Evolutionary conservation across 2,797 vertebrate species (phyloP), one percentile per base, ranked within the genome.

Genomic region (Arrhamphus sclerolepis): DNA sequence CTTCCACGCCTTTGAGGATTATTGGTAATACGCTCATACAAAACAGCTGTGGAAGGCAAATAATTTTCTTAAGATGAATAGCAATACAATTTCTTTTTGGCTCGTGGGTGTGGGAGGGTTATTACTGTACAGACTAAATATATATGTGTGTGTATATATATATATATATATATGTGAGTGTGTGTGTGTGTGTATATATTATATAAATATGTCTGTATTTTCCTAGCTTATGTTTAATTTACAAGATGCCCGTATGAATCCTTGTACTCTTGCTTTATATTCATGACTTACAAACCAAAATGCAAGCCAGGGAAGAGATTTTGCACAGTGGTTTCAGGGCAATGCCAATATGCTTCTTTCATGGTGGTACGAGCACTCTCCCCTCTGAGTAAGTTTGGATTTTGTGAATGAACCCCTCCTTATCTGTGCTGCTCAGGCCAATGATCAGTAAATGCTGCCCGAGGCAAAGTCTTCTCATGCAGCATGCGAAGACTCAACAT

Each of bases 11-110:
- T 80, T 62, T 63, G 77, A 79, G 70, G 82, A 85, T 84, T 82
- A 85, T 81, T 80, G 79, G 47, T 73, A 83, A 74, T 75, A 39
- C 17, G 34, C 67, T 79, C 42, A 41, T 31, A 78, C 52, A 71
- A 78, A 73, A 78, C 68, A 81, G 60, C 76, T 71, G 47, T 29
- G 65, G 73, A 78, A 77, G 65, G 77, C 78, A 86, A 85, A 85
- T 84, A 74, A 85, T 86, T 86, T 70, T 89, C 83, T 87, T 79
- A 79, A 77, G 80, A 72, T 83, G 81, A 83, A 85, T 78, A 83
- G 84, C 70, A 84, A 83, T 81, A 55, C 49, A 34, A 51, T 75
- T 59, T 74, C 75, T 74, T 79, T 53, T 24, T 13, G 1, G 46
- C 46, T 2, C 59, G 42, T n/a, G 38, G 14, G 42, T 19, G 18